These are phyloP conservation scores for Cettia cetti DNA, from an alignment of 2,113 vertebrate species.

Conservation along the genomic window DNA sequence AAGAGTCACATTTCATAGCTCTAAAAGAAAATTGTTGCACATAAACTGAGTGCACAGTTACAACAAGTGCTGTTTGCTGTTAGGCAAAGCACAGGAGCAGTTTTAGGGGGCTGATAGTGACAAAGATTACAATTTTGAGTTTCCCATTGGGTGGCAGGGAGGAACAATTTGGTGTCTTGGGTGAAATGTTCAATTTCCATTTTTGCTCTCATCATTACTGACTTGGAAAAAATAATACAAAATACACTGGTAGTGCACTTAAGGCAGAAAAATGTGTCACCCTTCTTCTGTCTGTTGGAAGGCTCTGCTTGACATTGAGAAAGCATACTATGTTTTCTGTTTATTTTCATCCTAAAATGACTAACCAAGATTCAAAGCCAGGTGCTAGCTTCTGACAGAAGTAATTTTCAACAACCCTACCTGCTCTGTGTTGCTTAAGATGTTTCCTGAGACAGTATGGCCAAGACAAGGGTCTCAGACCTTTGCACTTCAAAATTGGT, in stretches of 20 bases:
- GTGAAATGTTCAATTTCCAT: background rate
- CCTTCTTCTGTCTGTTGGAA: background rate
- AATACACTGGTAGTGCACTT: background rate
- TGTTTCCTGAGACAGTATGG: background rate
- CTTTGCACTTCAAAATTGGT: background rate
- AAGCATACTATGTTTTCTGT: background rate
- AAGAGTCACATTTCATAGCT: background rate
- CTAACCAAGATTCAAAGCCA: background rate
- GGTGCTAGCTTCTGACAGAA: background rate
- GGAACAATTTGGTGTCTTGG: background rate
- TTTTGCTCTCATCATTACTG: background rate
- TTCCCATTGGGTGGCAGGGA: background rate
- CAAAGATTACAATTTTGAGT: background rate
- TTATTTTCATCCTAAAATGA: background rate
- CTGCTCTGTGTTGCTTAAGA: background rate
- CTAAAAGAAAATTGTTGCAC: background rate
- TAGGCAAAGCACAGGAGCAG: background rate
- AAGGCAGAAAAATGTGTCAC: background rate
- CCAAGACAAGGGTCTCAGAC: accelerated
- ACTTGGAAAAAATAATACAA: background rate
- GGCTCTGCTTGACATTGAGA: background rate
- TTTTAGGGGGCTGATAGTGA: background rate
- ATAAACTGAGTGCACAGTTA: background rate
- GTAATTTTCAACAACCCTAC: background rate
- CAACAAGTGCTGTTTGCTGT: background rate